Percentiles rank a stretch among this genome's conserved stretches.
Evolutionary conservation across 2,888 invertebrate genomes (phyloP).

Genomic region (Limnephilus marmoratus): DNA sequence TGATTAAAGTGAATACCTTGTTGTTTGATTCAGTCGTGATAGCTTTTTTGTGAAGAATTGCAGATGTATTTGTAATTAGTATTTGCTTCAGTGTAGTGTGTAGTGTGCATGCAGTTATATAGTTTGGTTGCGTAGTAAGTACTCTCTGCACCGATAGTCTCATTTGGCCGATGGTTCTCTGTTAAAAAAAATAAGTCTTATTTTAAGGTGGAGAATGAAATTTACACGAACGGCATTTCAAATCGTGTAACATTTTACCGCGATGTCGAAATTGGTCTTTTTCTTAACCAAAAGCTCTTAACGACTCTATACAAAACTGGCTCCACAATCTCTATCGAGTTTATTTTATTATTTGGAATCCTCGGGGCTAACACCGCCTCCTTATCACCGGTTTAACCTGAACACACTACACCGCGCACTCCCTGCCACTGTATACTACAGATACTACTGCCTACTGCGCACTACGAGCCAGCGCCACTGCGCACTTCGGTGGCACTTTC

Average conservation of each 20-base stretch:
- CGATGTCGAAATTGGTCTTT: background rate
- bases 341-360: slow-evolving; percentile 33
- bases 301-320: slow-evolving; percentile 19
- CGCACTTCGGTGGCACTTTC: slow-evolving; percentile 15
- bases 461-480: background rate
- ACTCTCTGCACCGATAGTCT: no score
- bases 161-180: no score
- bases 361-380: slow-evolving; percentile 6
- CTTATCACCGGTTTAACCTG: slow-evolving; percentile 32
- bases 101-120: no score
- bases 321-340: slow-evolving; percentile 16
- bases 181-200: no score
- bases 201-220: background rate
- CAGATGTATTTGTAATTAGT: no score
- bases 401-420: background rate
- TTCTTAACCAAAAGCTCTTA: slow-evolving; percentile 19
- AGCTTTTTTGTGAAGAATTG: no score
- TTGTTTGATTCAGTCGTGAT: no score
- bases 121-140: no score
- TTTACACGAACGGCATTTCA: background rate
- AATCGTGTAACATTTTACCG: background rate
- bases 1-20: no score
- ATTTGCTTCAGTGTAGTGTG: no score
- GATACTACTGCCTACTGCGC: background rate
- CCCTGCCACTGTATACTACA: background rate